These are phyloP conservation scores for Loxodonta africana DNA, from an alignment of 2,113 vertebrate genomes.

Conservation along the genomic window DNA sequence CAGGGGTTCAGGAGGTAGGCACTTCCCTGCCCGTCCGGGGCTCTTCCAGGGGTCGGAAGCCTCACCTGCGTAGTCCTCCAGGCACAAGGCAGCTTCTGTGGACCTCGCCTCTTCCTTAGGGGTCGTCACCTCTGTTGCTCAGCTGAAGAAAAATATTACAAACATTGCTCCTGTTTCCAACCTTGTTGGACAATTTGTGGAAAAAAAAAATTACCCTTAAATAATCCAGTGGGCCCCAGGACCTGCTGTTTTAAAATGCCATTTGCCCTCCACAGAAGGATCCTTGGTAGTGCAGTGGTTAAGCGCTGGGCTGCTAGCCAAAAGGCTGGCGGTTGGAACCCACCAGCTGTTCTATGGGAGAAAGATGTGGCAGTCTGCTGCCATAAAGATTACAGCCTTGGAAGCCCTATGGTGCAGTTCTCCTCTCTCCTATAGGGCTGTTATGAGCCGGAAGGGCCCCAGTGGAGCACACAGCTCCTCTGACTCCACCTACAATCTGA, in stretches of 20 bases:
- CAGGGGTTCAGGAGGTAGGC: neutral
- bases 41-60: neutral
- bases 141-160: neutral
- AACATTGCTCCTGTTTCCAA: neutral
- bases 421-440: neutral
- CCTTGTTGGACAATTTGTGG: neutral
- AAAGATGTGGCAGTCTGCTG: neutral
- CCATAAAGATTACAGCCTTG: neutral
- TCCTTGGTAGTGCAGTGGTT: neutral
- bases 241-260: neutral
- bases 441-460: too few species aligned
- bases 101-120: neutral
- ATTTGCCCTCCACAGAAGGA: neutral
- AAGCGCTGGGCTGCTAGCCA: neutral
- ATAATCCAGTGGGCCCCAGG: rapidly evolving
- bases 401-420: neutral
- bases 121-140: neutral
- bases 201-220: neutral
- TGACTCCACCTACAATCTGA: neutral
- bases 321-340: neutral
- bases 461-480: neutral
- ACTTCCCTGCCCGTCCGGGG: neutral
- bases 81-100: neutral
- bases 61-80: rapidly evolving
- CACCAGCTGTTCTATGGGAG: neutral